Percentiles rank a stretch among this genome's conserved stretches.
phyloP scores from a whole-genome alignment of 1,140 invertebrate genomes.

The Hypsibius dujardini region DNA sequence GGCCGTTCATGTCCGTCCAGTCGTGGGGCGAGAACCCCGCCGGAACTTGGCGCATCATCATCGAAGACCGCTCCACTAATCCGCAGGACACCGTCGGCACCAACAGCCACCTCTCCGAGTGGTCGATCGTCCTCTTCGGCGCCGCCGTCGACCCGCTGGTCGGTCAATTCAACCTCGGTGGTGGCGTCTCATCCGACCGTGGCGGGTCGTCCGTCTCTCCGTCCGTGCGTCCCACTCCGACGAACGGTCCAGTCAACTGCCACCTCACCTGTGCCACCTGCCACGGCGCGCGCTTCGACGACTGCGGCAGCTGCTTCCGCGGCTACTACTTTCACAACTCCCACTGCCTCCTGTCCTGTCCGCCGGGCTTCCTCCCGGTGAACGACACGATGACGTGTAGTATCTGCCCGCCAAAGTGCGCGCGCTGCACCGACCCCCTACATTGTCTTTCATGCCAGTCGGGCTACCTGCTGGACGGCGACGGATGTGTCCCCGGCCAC shows the following conservation, averaged over 20 bases:
- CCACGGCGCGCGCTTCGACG: not conserved
- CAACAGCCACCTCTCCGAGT: not conserved
- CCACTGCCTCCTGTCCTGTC: conserved; percentile 5
- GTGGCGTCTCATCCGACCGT: not conserved
- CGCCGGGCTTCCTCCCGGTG: not conserved
- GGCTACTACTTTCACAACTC: conserved; percentile 10
- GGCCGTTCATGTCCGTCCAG: conserved; percentile 91
- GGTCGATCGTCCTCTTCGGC: conserved; percentile 8
- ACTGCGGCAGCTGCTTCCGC: not conserved
- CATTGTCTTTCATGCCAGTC: not conserved
- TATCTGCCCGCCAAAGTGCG: not conserved
- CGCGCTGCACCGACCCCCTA: not conserved
- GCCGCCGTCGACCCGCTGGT: not conserved
- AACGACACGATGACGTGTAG: not conserved
- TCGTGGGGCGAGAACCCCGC: conserved; percentile 78
- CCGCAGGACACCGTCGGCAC: not conserved
- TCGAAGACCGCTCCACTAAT: conserved; percentile 21
- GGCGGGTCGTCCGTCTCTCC: not conserved
- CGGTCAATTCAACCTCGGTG: not conserved
- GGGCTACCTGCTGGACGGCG: not conserved
- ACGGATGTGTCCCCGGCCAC: not conserved
- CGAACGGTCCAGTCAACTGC: not conserved
- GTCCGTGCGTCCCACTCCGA: not conserved
- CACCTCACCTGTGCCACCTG: conserved; percentile 1
- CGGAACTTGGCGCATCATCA: conserved; percentile 38